Percentiles rank a stretch among this genome's conserved stretches.
These are phyloP conservation scores for Mylabris phalerata DNA, from an alignment of 1,140 invertebrate species.

Conservation along the genomic window DNA sequence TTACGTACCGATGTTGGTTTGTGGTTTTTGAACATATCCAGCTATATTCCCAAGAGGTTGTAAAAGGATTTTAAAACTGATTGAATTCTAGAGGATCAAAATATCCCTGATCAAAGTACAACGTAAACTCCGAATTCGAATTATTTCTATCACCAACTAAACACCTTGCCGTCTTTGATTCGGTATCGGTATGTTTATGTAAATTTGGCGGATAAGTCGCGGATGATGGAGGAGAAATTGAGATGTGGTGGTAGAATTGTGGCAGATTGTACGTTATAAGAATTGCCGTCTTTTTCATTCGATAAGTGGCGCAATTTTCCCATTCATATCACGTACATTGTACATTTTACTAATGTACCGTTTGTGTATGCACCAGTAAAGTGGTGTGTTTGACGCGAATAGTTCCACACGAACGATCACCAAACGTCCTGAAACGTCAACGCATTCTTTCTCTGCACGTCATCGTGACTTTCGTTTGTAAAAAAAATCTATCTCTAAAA, in stretches of 20 bases:
- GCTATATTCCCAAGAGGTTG: conserved; percentile 6
- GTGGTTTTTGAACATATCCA: conserved; percentile 1
- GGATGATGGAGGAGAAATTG: too few species aligned
- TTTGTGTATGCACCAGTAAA: conserved; percentile 33
- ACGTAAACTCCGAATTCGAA: too few species aligned
- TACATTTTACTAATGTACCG: conserved; percentile 35
- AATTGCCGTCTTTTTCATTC: too few species aligned
- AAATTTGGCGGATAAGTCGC: too few species aligned
- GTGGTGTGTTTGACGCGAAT: conserved; percentile 33
- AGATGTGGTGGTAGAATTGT: too few species aligned
- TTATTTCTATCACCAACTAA: too few species aligned
- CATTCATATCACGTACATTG: conserved; percentile 23
- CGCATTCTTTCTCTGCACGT: conserved; percentile 2
- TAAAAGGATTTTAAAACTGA: conserved; percentile 14
- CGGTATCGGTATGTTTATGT: too few species aligned
- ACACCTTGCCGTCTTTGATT: too few species aligned
- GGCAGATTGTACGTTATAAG: too few species aligned
- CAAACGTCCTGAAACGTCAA: conserved; percentile 6
- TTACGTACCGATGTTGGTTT: neutral
- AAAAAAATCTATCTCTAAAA: too few species aligned
- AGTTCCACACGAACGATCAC: conserved; percentile 20
- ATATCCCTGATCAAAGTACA: neutral
- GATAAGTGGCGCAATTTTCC: neutral
- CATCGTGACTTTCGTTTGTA: neutral
- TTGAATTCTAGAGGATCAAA: conserved; percentile 11